A percentile compares a stretch with the other conserved stretches of the same genome.
phyloP scores from a whole-genome alignment of 2,888 invertebrate species.

The Branchipolynoe longqiensis region DNA sequence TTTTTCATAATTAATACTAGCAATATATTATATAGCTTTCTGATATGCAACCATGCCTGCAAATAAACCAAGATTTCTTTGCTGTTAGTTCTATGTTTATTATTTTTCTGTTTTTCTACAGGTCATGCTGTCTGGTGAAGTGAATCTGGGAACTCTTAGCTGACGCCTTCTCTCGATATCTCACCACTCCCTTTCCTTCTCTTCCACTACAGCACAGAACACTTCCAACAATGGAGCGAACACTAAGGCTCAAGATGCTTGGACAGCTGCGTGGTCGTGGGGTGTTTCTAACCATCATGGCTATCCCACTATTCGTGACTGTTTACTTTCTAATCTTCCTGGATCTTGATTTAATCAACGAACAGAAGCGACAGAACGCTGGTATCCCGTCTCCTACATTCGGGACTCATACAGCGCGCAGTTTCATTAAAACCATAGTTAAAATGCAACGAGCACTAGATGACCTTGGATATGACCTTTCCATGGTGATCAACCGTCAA shows the following conservation, averaged over 20 bases:
- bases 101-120: no score
- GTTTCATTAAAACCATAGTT: constrained; percentile 32
- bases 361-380: neutral
- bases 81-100: no score
- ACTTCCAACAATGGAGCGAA: neutral
- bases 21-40: no score
- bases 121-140: no score
- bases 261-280: constrained; percentile 17
- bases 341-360: constrained; percentile 34
- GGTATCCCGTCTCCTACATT: neutral
- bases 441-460: constrained; percentile 45
- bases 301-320: constrained; percentile 36
- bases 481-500: constrained; percentile 17
- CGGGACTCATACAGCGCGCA: neutral
- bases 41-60: no score
- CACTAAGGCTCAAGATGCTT: neutral
- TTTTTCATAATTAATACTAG: no score
- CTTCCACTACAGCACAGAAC: no score
- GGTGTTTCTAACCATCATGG: constrained; percentile 48
- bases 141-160: no score
- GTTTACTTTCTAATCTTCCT: constrained; percentile 55
- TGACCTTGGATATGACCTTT: constrained; percentile 41
- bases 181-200: no score
- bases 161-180: no score
- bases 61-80: no score